Conservation (phyloP, 2,888 invertebrate genomes). For the Amorpha juglandis region DNA sequence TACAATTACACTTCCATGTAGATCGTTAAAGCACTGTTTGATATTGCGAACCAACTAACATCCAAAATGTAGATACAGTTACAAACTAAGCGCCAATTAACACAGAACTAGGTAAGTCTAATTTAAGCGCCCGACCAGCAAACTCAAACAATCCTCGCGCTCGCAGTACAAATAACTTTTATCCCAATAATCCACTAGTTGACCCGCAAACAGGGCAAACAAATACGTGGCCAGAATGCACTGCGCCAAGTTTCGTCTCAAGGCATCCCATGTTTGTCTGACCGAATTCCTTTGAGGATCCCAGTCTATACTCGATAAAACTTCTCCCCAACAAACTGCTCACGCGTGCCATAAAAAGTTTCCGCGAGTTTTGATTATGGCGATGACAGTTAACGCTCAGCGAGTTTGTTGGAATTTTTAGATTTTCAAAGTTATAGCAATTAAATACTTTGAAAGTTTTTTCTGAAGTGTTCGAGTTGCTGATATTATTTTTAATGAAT, state of each 20-base stretch:
- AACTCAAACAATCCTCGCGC: constrained; percentile 2
- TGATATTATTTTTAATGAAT: not conserved
- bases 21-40: not conserved
- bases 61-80: not conserved
- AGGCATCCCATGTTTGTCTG: constrained; percentile 19
- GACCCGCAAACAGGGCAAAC: constrained; percentile 14
- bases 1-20: too few species aligned
- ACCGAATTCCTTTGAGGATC: constrained; percentile 24
- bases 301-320: constrained; percentile 23
- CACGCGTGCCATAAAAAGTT: not conserved
- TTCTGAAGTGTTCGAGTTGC: not conserved
- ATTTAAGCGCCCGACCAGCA: not conserved
- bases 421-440: not conserved
- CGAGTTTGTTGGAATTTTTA: not conserved
- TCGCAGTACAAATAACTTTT: constrained; percentile 11
- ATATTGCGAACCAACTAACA: not conserved
- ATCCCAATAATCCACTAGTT: constrained; percentile 26
- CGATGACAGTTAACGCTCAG: not conserved
- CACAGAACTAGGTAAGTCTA: constrained; percentile 3
- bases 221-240: constrained; percentile 29
- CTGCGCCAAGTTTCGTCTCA: constrained; percentile 14
- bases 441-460: constrained; percentile 4
- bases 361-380: constrained; percentile 22
- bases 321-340: not conserved
- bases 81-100: not conserved